These are phyloP conservation scores for Ophion ventricosus DNA, from an alignment of 2,888 invertebrate genomes.

Conservation along the genomic window DNA sequence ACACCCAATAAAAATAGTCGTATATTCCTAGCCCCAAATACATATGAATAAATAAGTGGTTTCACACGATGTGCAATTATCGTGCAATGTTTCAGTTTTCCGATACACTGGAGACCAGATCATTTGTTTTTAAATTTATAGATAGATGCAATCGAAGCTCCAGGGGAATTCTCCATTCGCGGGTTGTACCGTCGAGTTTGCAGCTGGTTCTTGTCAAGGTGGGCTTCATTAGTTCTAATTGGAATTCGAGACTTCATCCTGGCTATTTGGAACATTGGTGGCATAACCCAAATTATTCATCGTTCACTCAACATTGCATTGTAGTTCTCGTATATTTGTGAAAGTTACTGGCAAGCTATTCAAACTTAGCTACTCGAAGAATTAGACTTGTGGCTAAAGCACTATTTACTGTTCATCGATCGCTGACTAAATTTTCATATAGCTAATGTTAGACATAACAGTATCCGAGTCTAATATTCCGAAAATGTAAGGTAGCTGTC, in stretches of 20 bases:
- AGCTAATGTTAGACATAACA: too few relatives aligned
- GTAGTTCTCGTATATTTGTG: background rate
- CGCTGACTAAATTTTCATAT: too few relatives aligned
- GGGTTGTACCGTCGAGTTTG: constrained; percentile 35
- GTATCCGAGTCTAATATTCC: too few relatives aligned
- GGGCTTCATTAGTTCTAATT: constrained; percentile 75
- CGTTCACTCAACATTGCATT: constrained; percentile 26
- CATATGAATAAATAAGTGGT: background rate
- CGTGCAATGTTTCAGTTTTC: constrained; percentile 2
- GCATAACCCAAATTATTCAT: constrained; percentile 52
- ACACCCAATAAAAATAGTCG: background rate
- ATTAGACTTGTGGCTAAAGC: too few relatives aligned
- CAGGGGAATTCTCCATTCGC: constrained; percentile 28
- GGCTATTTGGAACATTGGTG: constrained; percentile 55
- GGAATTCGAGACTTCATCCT: constrained; percentile 72
- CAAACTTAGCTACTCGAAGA: too few relatives aligned
- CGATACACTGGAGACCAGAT: background rate
- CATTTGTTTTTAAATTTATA: constrained; percentile 34
- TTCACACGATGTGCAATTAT: background rate
- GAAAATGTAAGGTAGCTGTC: too few relatives aligned
- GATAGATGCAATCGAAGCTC: constrained; percentile 33
- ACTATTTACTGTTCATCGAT: too few relatives aligned
- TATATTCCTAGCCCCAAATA: background rate
- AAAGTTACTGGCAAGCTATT: background rate
- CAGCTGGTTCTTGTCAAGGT: constrained; percentile 56